Base-by-base conservation (phyloP, 53 echinoderm and acorn worm genomes). In the Paracentrotus lividus region DNA sequence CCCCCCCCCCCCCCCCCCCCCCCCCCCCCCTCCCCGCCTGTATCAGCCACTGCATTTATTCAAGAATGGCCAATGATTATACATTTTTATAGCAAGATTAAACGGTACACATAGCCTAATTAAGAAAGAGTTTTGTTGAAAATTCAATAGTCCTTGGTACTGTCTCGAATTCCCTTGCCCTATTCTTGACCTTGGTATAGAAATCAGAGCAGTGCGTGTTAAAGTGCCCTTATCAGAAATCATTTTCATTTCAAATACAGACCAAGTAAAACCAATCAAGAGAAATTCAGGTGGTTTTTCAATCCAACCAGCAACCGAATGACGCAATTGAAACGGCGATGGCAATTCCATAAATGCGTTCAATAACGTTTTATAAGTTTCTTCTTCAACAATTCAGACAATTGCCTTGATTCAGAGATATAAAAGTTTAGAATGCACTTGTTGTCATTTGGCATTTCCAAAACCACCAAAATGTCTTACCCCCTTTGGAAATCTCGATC, bases 221-320 rank as follows among this genome's bases (percentile, higher is more conserved):
- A 72, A 72, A 72, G 72, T 20, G 72, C 40, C 40, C 72, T 72
- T 72, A 72, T 4, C 38, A 72, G 38, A 72, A 72, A 72, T 72
- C 20, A 72, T 72, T 72, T 72, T 72, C 40, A 72, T 72, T 72
- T 72, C 72, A 72, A 72, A 72, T 72, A 72, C 72, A 72, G 72
- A 72, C 72, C 72, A 72, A 38, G 72, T 14, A 20, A 72, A 38
- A 72, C 40, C 72, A 72, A 72, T 72, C 72, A 72, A 72, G 40
- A 4, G 72, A 72, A 38, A 72, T 40, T 72, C 72, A 72, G 72
- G 72, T 72, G 72, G 72, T 72, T 72, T 72, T 38, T 2, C 21
- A 18, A 72, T 72, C 40, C 18, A 18, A 6, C 7, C 72, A 38
- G 18, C 40, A 32, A 0, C 5, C 72, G 36, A 72, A 40, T 72